Base-by-base conservation (phyloP, 2,797 vertebrate genomes). In the Enteromius argenteus region DNA sequence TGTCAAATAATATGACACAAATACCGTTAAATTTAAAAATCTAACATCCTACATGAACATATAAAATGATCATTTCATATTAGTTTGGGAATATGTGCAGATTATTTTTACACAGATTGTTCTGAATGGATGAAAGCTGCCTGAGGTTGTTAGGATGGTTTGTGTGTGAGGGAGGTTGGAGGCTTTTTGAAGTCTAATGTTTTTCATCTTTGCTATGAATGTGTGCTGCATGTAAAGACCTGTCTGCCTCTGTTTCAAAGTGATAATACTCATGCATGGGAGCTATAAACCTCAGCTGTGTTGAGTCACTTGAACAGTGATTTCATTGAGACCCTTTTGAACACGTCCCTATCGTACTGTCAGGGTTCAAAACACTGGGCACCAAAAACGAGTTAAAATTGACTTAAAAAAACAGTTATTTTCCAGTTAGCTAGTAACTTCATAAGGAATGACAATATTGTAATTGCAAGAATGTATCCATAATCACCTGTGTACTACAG, bases 201-300 rank as follows among this genome's bases (percentile, higher is more conserved):
- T 79, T 81, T 79, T 82, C 51, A 82, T 86, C 74, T 78, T 77
- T 72, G 66, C 15, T 64, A 4, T 86, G 79, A 66, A 83, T 86
- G 85, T 60, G 80, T 77, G 74, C 58, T 66, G 85, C 46, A 83
- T 86, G 74, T 79, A 71, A 85, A 85, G 53, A 78, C 72, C 66
- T 37, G 53, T 71, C 80, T 78, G 73, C 49, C 13, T 62, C 53
- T 19, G 64, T 78, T 84, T 84, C 51, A 72, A 81, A 82, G 56
- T 56, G 74, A 80, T 64, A 86, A 82, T 73, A 49, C 44, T 66
- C 66, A 53, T 77, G 27, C n/a, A 27, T 1, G 13, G 71, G 1
- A 51, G 56, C 27, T 27, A 5, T 60, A 39, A 72, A 60, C 42
- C 51, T 23, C 23, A 19, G 30, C n/a, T 44, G 13, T 2, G 7